A percentile compares a stretch with the other conserved stretches of the same genome.
Evolutionary conservation across 2,797 vertebrate species (phyloP).

Genomic region (Liparis tanakae): DNA sequence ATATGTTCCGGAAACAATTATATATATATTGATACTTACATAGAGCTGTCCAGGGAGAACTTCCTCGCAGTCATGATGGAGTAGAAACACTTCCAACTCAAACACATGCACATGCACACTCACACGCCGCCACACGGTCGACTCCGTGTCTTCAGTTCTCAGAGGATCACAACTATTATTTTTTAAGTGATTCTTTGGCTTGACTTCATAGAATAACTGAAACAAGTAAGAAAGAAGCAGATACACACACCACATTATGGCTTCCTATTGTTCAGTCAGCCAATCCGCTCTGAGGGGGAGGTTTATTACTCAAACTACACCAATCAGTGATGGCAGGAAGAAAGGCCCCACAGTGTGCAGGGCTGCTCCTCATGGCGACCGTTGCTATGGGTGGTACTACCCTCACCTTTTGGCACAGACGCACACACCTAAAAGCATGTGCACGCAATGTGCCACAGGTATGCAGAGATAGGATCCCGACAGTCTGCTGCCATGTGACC

Average conservation of each 20-base stretch:
- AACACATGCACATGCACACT: background rate
- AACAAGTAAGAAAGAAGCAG: constrained; percentile 3
- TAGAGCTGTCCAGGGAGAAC: constrained; percentile 72
- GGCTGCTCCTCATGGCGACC: constrained; percentile 1
- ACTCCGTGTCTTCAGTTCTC: background rate
- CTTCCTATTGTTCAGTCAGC: background rate
- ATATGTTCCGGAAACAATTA: background rate
- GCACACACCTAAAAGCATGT: background rate
- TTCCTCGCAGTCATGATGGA: constrained; percentile 70
- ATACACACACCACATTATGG: background rate
- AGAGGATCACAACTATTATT: background rate
- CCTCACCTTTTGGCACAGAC: constrained; percentile 8
- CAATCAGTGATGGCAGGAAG: constrained; percentile 20
- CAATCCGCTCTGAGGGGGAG: constrained; percentile 43
- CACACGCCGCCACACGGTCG: background rate
- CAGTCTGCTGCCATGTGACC: constrained; percentile 15
- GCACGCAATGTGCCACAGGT: constrained; percentile 9
- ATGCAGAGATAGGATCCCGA: constrained; percentile 16
- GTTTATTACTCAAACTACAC: background rate
- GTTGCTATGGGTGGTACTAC: constrained; percentile 8
- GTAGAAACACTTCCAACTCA: constrained; percentile 9
- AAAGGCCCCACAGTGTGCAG: background rate
- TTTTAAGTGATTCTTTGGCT: background rate
- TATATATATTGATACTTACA: constrained; percentile 66
- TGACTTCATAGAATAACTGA: constrained; percentile 2